Evolutionary conservation across 2,888 invertebrate species (phyloP).

Genomic region (Meteorus cinctellus): DNA sequence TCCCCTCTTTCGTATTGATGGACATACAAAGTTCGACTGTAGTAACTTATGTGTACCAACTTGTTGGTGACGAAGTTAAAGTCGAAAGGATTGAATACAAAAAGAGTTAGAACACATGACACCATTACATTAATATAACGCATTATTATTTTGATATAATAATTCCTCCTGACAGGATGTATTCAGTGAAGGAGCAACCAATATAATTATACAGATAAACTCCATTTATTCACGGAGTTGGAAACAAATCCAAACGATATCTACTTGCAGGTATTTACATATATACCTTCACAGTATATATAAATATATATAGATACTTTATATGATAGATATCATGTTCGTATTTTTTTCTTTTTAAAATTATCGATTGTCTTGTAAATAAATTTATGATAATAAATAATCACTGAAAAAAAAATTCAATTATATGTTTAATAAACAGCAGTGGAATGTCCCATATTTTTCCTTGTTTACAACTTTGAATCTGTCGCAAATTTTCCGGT

Average conservation of each 20-base stretch:
- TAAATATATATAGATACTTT: constrained; percentile 36
- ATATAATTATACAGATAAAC: background rate
- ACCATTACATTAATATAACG: background rate
- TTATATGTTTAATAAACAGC: constrained; percentile 3
- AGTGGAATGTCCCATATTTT: background rate
- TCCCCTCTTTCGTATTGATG: constrained; percentile 98
- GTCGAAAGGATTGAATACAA: constrained; percentile 98
- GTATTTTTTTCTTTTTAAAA: background rate
- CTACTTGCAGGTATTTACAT: background rate
- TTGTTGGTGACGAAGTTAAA: constrained; percentile 98
- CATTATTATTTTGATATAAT: background rate
- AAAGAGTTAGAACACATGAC: constrained; percentile 78
- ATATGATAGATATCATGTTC: constrained; percentile 34
- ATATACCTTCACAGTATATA: constrained; percentile 26
- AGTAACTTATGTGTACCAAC: constrained; percentile 98
- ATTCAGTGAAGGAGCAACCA: background rate
- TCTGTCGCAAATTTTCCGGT: constrained; percentile 5
- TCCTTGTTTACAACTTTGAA: constrained; percentile 16
- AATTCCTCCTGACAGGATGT: background rate
- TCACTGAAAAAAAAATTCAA: background rate
- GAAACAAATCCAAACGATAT: background rate
- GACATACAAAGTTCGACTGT: constrained; percentile 99
- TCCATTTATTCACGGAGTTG: background rate
- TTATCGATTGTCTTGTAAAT: constrained; percentile 15
- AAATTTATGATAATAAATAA: constrained; percentile 19